Percentiles rank a stretch among this genome's conserved stretches.
Conservation (phyloP, 2,113 vertebrate genomes). For the Pachyramphus minor region DNA sequence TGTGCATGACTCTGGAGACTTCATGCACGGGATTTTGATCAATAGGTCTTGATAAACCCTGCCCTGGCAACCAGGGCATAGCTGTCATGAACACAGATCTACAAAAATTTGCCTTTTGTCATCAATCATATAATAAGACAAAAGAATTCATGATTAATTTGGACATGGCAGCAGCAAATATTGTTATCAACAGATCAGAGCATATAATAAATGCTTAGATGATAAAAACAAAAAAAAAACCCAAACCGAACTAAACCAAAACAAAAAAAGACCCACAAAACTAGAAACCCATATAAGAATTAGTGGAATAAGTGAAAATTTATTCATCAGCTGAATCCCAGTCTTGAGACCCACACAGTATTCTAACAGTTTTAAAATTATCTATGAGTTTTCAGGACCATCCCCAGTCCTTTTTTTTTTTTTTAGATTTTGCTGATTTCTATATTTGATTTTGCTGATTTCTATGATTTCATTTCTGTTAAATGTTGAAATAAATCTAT, state of each 20-base stretch:
- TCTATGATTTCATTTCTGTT: too few relatives aligned
- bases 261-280: too few relatives aligned
- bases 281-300: not conserved
- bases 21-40: not conserved
- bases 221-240: not conserved
- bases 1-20: not conserved
- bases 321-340: not conserved
- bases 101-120: accelerated
- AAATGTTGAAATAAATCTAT: not conserved
- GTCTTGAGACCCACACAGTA: accelerated
- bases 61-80: not conserved
- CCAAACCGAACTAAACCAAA: too few relatives aligned
- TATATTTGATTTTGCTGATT: too few relatives aligned
- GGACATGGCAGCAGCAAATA: not conserved
- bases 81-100: not conserved
- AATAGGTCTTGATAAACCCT: not conserved
- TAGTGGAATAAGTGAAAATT: accelerated
- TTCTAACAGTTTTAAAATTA: not conserved
- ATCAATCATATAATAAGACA: not conserved
- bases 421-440: too few relatives aligned
- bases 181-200: not conserved
- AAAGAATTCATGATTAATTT: not conserved
- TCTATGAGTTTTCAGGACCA: not conserved
- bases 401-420: too few relatives aligned
- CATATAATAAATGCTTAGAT: not conserved